Evolutionary conservation across 2,888 invertebrate genomes (phyloP).

Genomic region (Brenthis hecate): DNA sequence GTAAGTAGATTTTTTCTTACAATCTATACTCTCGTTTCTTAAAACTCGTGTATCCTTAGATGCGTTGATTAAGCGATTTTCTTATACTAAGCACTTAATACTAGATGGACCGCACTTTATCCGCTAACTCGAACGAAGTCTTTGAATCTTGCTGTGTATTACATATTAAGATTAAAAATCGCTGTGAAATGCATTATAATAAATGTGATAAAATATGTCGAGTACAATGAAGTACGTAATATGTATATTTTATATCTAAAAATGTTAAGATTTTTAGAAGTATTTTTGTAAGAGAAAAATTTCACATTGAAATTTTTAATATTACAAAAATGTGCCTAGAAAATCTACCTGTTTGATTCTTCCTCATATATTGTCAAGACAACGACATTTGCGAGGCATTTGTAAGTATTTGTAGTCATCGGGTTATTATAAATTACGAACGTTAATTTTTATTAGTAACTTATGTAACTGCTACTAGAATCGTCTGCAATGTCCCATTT

Average conservation of each 20-base stretch:
- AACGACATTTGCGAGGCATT: not conserved
- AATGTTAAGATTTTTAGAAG: slow-evolving; percentile 6
- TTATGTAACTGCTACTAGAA: not conserved
- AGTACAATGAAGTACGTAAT: slow-evolving; percentile 19
- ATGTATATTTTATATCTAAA: slow-evolving; percentile 5
- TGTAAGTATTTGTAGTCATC: not conserved
- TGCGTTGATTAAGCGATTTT: slow-evolving; percentile 5
- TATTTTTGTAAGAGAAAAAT: slow-evolving; percentile 18
- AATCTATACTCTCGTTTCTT: slow-evolving; percentile 10
- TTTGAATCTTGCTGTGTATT: slow-evolving; percentile 37
- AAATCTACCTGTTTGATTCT: not conserved
- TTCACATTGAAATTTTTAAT: slow-evolving; percentile 19
- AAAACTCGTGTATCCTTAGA: slow-evolving; percentile 1
- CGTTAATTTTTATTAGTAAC: not conserved
- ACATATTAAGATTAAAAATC: slow-evolving; percentile 30
- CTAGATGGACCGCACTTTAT: slow-evolving; percentile 23
- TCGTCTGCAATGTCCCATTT: not conserved
- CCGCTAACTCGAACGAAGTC: slow-evolving; percentile 12
- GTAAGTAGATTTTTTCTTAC: slow-evolving; percentile 7
- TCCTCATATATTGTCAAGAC: not conserved
- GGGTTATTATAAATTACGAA: not conserved
- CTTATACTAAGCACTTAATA: slow-evolving; percentile 20
- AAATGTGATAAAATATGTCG: slow-evolving; percentile 37
- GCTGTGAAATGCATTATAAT: slow-evolving; percentile 36
- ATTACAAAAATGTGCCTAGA: slow-evolving; percentile 20